phyloP scores from a whole-genome alignment of 1,140 invertebrate genomes.

The Listronotus oregonensis region DNA sequence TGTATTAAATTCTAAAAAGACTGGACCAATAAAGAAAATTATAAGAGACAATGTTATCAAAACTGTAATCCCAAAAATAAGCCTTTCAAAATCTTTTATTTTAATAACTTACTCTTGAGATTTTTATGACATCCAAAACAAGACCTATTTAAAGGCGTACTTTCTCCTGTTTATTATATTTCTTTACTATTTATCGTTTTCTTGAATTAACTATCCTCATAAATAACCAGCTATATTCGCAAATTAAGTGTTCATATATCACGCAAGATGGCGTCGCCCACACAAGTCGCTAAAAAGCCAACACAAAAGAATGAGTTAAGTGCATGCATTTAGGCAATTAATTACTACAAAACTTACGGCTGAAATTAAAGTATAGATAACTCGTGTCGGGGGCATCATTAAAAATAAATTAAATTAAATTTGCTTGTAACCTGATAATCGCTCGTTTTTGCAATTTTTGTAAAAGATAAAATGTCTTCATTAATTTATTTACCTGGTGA shows the following conservation, averaged over 20 bases:
- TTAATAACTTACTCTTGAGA: too few species aligned
- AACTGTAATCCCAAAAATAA: too few species aligned
- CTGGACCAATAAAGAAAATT: too few species aligned
- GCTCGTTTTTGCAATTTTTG: slow-evolving; percentile 8
- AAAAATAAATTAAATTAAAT: slow-evolving; percentile 27
- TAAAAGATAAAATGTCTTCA: slow-evolving; percentile 12
- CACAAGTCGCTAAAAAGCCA: slow-evolving; percentile 36
- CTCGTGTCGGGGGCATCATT: slow-evolving; percentile 24
- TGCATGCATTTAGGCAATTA: slow-evolving; percentile 34
- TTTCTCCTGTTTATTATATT: slow-evolving; percentile 1
- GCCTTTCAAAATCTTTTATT: too few species aligned
- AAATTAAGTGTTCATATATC: slow-evolving; percentile 43
- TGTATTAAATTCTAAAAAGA: too few species aligned
- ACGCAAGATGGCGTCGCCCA: slow-evolving; percentile 36
- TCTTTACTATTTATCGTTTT: slow-evolving; percentile 1
- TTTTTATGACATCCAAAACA: too few species aligned
- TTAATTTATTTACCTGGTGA: not conserved
- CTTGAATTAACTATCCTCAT: slow-evolving; percentile 24
- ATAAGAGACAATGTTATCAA: too few species aligned
- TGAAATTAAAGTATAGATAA: slow-evolving; percentile 39
- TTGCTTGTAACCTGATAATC: slow-evolving; percentile 23
- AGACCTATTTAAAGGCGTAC: too few species aligned
- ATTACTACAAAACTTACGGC: slow-evolving; percentile 31
- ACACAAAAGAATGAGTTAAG: slow-evolving; percentile 35
- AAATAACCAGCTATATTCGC: slow-evolving; percentile 34